Evolutionary conservation across 2,888 invertebrate species (phyloP).

Genomic region (Anthrax anthrax): DNA sequence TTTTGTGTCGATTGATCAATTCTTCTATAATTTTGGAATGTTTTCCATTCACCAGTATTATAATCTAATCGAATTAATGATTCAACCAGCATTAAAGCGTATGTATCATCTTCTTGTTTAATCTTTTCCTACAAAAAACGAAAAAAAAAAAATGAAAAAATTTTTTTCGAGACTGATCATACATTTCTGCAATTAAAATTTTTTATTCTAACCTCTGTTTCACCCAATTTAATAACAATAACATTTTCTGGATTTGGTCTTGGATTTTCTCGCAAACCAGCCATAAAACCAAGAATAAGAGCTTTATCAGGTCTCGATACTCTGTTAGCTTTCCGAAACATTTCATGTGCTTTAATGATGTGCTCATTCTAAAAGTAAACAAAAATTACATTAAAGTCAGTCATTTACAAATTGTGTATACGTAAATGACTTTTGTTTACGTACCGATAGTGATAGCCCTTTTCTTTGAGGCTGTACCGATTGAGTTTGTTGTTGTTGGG

Average conservation of each 20-base stretch:
- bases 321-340: slow-evolving; percentile 91
- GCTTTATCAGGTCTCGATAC: slow-evolving; percentile 95
- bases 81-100: slow-evolving; percentile 45
- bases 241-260: slow-evolving; percentile 95
- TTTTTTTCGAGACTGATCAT: too few relatives aligned
- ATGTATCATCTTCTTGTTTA: slow-evolving; percentile 69
- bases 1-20: slow-evolving; percentile 38
- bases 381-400: neutral
- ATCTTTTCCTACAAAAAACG: slow-evolving; percentile 51
- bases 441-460: slow-evolving; percentile 32
- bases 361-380: slow-evolving; percentile 65
- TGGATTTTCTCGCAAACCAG: slow-evolving; percentile 94
- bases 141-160: neutral
- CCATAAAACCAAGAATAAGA: slow-evolving; percentile 95
- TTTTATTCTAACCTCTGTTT: slow-evolving; percentile 59
- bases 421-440: too few relatives aligned
- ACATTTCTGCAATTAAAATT: too few relatives aligned
- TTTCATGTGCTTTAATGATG: slow-evolving; percentile 93
- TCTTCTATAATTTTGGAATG: slow-evolving; percentile 77
- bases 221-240: slow-evolving; percentile 88
- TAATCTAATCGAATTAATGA: slow-evolving; percentile 99
- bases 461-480: slow-evolving; percentile 23
- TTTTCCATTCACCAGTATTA: slow-evolving; percentile 93
- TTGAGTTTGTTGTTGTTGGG: slow-evolving; percentile 8
- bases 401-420: neutral